These are phyloP conservation scores for Lasioglossum marginatum DNA, from an alignment of 2,888 invertebrate species.

Conservation along the genomic window DNA sequence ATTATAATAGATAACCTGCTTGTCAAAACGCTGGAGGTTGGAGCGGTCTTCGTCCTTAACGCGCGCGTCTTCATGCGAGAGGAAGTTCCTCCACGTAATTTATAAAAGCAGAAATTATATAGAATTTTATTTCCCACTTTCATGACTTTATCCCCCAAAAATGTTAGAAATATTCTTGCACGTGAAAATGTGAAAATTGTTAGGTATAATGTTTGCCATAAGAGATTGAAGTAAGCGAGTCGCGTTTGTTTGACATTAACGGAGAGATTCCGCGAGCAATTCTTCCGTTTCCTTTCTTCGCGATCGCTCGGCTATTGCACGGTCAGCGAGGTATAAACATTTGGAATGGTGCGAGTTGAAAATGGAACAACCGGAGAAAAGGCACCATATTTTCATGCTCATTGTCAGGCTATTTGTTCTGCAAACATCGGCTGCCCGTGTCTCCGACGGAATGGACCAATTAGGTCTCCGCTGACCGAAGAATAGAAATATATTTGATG, in stretches of 20 bases:
- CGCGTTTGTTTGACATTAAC: neutral
- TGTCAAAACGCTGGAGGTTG: neutral
- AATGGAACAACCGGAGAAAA: neutral
- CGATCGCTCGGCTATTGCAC: neutral
- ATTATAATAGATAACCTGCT: neutral
- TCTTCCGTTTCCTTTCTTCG: neutral
- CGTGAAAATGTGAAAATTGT: neutral
- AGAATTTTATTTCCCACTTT: too few species aligned
- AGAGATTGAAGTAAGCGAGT: neutral
- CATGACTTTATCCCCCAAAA: too few species aligned
- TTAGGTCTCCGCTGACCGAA: neutral
- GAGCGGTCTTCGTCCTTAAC: neutral
- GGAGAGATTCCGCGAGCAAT: neutral
- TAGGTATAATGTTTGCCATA: neutral
- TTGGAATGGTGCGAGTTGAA: neutral
- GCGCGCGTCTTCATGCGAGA: too few species aligned
- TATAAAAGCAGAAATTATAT: too few species aligned
- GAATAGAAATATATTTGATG: neutral
- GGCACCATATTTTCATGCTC: neutral
- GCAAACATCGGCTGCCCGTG: neutral
- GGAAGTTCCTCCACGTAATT: too few species aligned
- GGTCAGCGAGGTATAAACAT: neutral
- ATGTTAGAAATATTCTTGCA: too few species aligned
- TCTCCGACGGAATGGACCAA: neutral
- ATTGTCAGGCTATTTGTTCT: neutral